phyloP scores from a whole-genome alignment of 2,888 invertebrate species.

The Sussaba pulchella region DNA sequence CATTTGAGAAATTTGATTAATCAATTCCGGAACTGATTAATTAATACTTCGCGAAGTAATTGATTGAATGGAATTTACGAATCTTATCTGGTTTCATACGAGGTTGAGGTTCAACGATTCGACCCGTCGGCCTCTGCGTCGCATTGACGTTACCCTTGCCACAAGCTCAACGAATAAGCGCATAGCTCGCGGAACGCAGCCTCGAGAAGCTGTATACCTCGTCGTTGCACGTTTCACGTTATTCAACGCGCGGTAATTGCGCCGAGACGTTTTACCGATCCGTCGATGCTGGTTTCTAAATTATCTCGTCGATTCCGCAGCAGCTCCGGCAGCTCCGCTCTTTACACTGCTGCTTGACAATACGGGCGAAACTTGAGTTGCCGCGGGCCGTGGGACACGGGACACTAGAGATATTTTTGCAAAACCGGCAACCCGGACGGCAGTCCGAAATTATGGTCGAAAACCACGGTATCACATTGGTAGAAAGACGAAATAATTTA shows the following conservation, averaged over 20 bases:
- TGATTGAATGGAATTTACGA: slow-evolving; percentile 24
- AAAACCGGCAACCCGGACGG: no score
- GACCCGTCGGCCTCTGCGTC: slow-evolving; percentile 12
- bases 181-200: neutral
- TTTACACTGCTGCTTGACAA: neutral
- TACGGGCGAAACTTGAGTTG: neutral
- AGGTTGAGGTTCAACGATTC: slow-evolving; percentile 8
- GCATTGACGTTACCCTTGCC: slow-evolving; percentile 6
- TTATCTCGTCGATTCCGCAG: slow-evolving; percentile 70
- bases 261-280: slow-evolving; percentile 74
- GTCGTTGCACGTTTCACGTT: slow-evolving; percentile 52
- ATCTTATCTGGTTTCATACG: slow-evolving; percentile 16
- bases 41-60: slow-evolving; percentile 3
- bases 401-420: neutral
- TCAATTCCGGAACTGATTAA: slow-evolving; percentile 25
- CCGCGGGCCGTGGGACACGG: neutral
- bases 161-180: neutral
- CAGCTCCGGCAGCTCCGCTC: slow-evolving; percentile 5
- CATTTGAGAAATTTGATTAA: slow-evolving; percentile 14
- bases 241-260: slow-evolving; percentile 74
- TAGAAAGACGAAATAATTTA: no score
- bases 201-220: neutral
- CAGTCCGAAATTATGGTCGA: no score
- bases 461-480: no score
- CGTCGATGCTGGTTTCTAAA: slow-evolving; percentile 76